Percentiles rank a stretch among this genome's conserved stretches.
phyloP scores from a whole-genome alignment of 2,888 invertebrate genomes.

The Leucania comma region DNA sequence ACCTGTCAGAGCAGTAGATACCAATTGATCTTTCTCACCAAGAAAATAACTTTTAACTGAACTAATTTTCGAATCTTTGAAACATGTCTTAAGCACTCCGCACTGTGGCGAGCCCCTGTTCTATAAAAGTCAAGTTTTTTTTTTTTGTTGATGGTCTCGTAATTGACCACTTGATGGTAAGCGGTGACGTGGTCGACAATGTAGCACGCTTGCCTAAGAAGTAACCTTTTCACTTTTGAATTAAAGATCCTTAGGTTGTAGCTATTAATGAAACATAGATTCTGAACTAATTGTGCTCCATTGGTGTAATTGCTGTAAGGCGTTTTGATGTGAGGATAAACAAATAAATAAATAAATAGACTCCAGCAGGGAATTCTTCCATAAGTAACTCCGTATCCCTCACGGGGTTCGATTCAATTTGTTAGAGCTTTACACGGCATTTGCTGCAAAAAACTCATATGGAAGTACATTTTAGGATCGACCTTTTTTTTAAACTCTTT shows the following conservation, averaged over 20 bases:
- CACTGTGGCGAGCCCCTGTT: background rate
- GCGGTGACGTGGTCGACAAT: too few species aligned
- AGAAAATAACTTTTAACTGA: slow-evolving; percentile 1
- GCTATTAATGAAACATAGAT: too few species aligned
- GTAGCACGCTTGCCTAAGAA: too few species aligned
- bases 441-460: background rate
- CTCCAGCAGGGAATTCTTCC: too few species aligned
- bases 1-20: background rate
- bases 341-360: too few species aligned
- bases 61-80: background rate
- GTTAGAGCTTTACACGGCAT: background rate
- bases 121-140: background rate
- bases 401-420: background rate
- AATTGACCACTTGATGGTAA: too few species aligned
- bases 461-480: background rate
- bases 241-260: too few species aligned
- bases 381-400: background rate
- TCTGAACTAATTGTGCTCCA: too few species aligned
- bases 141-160: background rate
- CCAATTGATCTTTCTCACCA: background rate
- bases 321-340: too few species aligned
- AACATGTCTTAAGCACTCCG: background rate
- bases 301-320: too few species aligned
- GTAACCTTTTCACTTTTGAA: too few species aligned
- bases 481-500: slow-evolving; percentile 1